Percentiles rank a stretch among this genome's conserved stretches.
These are phyloP conservation scores for Drosophila watanabei DNA, from an alignment of 1,140 invertebrate genomes.

Conservation along the genomic window DNA sequence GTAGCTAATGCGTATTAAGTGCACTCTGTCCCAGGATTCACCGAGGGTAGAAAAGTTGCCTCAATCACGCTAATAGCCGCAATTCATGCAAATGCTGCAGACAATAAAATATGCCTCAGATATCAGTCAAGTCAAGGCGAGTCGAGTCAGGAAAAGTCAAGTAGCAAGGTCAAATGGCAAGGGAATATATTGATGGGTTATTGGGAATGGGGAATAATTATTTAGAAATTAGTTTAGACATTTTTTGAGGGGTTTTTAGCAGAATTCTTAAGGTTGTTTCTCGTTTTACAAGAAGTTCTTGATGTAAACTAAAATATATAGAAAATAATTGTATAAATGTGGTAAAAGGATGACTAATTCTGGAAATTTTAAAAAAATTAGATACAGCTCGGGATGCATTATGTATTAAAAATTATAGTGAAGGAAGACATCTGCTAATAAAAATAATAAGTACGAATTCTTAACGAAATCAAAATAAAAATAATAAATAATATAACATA, in stretches of 20 bases:
- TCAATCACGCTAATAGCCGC: constrained; percentile 69
- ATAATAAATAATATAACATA: no score
- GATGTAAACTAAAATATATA: no score
- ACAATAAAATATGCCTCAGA: constrained; percentile 62
- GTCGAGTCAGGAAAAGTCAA: constrained; percentile 57
- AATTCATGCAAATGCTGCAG: constrained; percentile 70
- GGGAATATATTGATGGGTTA: constrained; percentile 21
- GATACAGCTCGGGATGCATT: no score
- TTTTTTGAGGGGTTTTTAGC: neutral
- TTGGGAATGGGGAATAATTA: neutral
- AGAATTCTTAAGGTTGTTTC: neutral
- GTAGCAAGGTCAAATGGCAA: constrained; percentile 54
- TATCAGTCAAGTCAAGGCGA: constrained; percentile 57
- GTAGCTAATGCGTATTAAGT: constrained; percentile 82
- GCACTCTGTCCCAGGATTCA: constrained; percentile 52
- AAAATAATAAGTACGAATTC: no score
- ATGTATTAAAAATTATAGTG: no score
- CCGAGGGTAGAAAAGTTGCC: constrained; percentile 31
- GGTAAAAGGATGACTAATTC: no score
- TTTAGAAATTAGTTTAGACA: neutral
- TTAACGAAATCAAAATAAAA: no score
- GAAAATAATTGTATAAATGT: no score
- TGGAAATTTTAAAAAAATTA: no score
- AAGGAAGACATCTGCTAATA: no score
- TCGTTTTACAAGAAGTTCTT: neutral